Evolutionary conservation across 1,140 invertebrate species (phyloP), one percentile per base, ranked within the genome.

Genomic region (Pinna nobilis): DNA sequence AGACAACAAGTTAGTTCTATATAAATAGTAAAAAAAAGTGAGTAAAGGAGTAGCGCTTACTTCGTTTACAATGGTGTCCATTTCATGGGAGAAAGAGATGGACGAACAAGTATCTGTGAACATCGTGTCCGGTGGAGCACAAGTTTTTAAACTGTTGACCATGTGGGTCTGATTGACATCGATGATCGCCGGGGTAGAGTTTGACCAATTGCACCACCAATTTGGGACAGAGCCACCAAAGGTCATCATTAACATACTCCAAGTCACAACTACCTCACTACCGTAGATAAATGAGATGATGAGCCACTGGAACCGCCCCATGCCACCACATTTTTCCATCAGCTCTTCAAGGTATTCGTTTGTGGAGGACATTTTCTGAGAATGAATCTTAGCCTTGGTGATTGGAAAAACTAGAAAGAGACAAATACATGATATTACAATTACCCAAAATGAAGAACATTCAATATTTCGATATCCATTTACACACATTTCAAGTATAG

Each of bases 191-290:
- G 5, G 15, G 0, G 37, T 20, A 18, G 28, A 3, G 33, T 72
- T 66, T 35, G 35, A 33, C 15, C 37, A 72, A 37, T 57, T 28
- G 57, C 78, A 80, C 39, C 57, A 67, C 78, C 78, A 80, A 30
- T 75, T 66, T 6, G 75, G 78, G 28, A 66, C 64, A 9, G 74
- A 33, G 6, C 75, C 72, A 13, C 63, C 78, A 39, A 77, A 80
- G 5, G 73, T 61, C 78, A 80, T 80, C 64, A 77, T 71, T 25
- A 80, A 18, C 60, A 79, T 76, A 25, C 72, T 75, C 69, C 64
- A 72, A 5, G 70, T 49, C 5, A 41, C 23, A 2, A 53, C 9
- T 11, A 66, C 7, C 25, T 72, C 51, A 18, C 55, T 25, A 13
- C 61, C 23, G n/a, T 61, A 53, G 20, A 69, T 32, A 15, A 71